phyloP scores from a whole-genome alignment of 2,797 vertebrate species.

The Danionella dracula region DNA sequence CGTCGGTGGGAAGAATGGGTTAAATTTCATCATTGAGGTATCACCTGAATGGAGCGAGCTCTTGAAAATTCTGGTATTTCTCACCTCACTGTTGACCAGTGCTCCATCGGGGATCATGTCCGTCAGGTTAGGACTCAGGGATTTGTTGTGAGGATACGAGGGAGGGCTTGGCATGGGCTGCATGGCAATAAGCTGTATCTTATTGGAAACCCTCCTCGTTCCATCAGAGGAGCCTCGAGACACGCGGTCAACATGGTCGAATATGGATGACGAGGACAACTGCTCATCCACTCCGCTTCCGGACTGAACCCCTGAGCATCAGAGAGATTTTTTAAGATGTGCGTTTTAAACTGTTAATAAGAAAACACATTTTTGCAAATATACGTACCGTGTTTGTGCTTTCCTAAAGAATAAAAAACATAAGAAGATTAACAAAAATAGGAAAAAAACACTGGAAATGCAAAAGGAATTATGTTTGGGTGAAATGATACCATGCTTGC shows the following conservation, averaged over 20 bases:
- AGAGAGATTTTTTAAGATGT: background rate
- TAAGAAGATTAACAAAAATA: background rate
- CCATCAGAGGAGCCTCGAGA: constrained; percentile 83
- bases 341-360: background rate
- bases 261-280: constrained; percentile 90
- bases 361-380: background rate
- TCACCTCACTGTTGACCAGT: constrained; percentile 87
- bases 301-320: constrained; percentile 61
- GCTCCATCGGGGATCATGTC: constrained; percentile 78
- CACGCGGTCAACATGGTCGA: constrained; percentile 90
- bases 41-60: too few relatives aligned
- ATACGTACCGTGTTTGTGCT: constrained; percentile 72
- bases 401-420: constrained; percentile 57
- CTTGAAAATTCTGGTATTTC: too few relatives aligned
- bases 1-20: background rate
- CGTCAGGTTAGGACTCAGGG: constrained; percentile 68
- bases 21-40: too few relatives aligned
- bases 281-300: constrained; percentile 79
- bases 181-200: constrained; percentile 96
- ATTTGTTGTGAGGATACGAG: constrained; percentile 51
- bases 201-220: constrained; percentile 80
- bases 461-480: background rate
- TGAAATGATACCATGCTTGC: constrained; percentile 72
- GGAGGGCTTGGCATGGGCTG: constrained; percentile 84
- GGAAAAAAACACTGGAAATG: background rate